phyloP scores from a whole-genome alignment of 2,797 vertebrate species.

The Microtus agrestis region DNA sequence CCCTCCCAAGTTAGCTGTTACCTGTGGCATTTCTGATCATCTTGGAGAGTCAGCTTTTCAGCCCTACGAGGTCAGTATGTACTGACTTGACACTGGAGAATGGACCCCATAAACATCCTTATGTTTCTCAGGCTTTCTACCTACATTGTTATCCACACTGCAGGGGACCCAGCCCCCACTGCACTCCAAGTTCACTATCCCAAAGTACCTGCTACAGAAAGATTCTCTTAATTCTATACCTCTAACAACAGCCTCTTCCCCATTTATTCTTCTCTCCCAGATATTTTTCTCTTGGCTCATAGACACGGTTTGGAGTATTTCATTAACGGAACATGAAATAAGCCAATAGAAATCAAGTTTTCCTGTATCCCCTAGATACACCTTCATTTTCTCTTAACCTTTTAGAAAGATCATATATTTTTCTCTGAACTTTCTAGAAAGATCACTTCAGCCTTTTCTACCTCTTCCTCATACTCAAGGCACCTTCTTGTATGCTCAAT shows the following conservation, averaged over 20 bases:
- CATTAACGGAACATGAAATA: background rate
- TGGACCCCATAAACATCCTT: background rate
- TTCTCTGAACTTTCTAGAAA: conserved; percentile 11
- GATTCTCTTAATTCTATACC: background rate
- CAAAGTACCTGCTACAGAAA: background rate
- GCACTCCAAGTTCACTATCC: background rate
- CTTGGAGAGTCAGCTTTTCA: background rate
- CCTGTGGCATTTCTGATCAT: background rate
- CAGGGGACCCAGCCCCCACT: too few species aligned
- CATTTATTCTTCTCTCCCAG: background rate
- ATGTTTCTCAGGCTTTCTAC: background rate
- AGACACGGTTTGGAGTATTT: background rate
- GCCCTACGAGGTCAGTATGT: background rate
- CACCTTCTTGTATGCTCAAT: background rate
- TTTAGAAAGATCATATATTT: background rate
- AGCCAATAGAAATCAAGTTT: background rate
- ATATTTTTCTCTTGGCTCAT: background rate
- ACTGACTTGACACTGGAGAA: background rate
- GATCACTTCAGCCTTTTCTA: background rate
- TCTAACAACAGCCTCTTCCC: background rate
- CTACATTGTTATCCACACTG: background rate
- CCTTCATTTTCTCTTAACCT: background rate
- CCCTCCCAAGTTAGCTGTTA: background rate
- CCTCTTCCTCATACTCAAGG: background rate
- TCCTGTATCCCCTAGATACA: background rate